phyloP scores from a whole-genome alignment of 2,888 invertebrate species.

The Acronicta psi region DNA sequence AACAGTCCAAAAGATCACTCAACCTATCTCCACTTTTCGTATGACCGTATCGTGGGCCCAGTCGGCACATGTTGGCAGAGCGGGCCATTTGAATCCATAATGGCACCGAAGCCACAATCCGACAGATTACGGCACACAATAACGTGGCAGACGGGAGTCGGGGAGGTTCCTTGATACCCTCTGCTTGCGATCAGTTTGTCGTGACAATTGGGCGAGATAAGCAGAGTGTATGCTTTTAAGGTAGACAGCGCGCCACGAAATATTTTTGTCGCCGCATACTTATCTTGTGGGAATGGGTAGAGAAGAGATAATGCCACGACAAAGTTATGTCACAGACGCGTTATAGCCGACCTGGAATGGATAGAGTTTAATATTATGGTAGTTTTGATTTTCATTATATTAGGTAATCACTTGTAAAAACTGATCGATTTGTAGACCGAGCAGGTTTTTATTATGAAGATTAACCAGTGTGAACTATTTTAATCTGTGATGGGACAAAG shows the following conservation, averaged over 20 bases:
- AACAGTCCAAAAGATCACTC: not conserved
- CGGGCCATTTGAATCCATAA: conserved; percentile 60
- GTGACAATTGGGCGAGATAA: conserved; percentile 16
- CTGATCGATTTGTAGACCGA: too few species aligned
- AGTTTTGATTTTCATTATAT: too few species aligned
- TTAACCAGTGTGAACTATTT: too few species aligned
- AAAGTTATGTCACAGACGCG: too few species aligned
- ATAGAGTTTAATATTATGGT: too few species aligned
- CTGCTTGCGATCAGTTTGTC: conserved; percentile 18
- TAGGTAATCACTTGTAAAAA: too few species aligned
- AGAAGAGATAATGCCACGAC: too few species aligned
- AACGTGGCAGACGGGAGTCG: conserved; percentile 33
- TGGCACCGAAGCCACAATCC: conserved; percentile 41
- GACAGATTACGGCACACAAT: conserved; percentile 47
- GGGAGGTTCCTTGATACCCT: conserved; percentile 24
- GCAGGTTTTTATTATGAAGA: too few species aligned
- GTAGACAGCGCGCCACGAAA: not conserved
- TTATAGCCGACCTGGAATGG: too few species aligned
- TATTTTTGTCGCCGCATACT: too few species aligned
- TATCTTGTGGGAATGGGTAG: too few species aligned
- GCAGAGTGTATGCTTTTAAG: not conserved
- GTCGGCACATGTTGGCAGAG: conserved; percentile 50
- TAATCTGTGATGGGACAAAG: too few species aligned
- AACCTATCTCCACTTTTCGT: not conserved
- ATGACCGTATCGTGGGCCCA: not conserved